Conservation (phyloP, 2,113 vertebrate genomes). For the Castor canadensis region DNA sequence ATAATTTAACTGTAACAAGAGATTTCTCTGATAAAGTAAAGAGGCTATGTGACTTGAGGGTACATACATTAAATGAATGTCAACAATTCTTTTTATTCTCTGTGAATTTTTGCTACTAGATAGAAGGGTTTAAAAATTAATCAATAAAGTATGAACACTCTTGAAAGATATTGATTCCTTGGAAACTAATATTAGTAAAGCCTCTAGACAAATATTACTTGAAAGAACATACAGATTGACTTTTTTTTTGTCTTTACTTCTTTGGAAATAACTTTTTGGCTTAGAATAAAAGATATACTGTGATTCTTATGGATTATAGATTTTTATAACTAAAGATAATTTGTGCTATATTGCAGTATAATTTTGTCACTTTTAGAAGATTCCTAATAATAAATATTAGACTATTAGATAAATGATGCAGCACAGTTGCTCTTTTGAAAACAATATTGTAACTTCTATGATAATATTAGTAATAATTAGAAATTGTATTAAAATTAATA, state of each 20-base stretch:
- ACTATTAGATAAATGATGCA: not conserved
- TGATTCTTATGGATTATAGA: not conserved
- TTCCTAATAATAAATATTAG: conserved; percentile 4
- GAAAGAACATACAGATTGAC: not conserved
- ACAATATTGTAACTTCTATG: too few species aligned
- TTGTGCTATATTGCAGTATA: not conserved
- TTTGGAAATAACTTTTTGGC: conserved; percentile 17
- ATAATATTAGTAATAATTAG: too few species aligned
- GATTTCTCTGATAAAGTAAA: conserved; percentile 46
- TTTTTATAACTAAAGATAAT: not conserved
- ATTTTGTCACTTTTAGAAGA: not conserved
- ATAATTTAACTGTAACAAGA: conserved; percentile 34
- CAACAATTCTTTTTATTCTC: conserved; percentile 55
- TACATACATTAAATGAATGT: conserved; percentile 36
- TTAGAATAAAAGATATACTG: not conserved
- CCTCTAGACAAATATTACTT: not conserved
- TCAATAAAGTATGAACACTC: not conserved
- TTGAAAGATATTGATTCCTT: conserved; percentile 18
- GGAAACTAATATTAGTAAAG: not conserved
- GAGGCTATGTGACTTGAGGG: conserved; percentile 43
- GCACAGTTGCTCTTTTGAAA: not conserved
- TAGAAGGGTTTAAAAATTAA: not conserved
- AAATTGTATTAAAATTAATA: too few species aligned
- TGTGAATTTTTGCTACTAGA: not conserved
- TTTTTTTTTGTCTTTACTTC: conserved; percentile 1